phyloP scores from a whole-genome alignment of 2,888 invertebrate genomes.

The Dorcus parallelipipedus region DNA sequence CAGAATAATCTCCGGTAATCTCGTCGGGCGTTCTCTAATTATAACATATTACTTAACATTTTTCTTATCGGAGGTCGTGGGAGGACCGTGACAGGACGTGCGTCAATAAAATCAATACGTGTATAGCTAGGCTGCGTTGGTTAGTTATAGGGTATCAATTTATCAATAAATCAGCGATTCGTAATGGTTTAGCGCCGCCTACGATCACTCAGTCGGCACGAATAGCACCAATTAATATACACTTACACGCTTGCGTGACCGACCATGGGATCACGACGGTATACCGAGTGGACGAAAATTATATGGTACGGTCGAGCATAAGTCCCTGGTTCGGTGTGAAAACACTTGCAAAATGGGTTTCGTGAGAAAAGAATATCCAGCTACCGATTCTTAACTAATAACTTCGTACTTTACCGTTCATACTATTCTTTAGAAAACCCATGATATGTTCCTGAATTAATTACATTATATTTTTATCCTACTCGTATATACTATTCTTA shows the following conservation, averaged over 20 bases:
- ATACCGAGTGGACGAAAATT: background rate
- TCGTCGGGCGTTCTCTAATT: too few relatives aligned
- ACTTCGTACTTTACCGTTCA: too few relatives aligned
- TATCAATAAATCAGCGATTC: conserved; percentile 19
- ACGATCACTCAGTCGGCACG: conserved; percentile 19
- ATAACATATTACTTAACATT: too few relatives aligned
- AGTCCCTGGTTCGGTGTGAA: background rate
- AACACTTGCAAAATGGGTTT: background rate
- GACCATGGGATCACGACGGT: conserved; percentile 9
- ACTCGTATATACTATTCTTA: too few relatives aligned
- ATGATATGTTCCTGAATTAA: too few relatives aligned
- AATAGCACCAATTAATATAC: conserved; percentile 20
- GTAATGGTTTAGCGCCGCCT: conserved; percentile 15
- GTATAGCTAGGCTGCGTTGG: conserved; percentile 2
- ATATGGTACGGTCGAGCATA: background rate
- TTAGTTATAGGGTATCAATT: conserved; percentile 17
- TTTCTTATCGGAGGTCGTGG: too few relatives aligned
- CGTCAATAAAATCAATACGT: conserved; percentile 11
- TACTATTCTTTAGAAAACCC: too few relatives aligned
- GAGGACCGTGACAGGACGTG: background rate
- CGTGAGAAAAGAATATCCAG: too few relatives aligned
- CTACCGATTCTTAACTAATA: too few relatives aligned
- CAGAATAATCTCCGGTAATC: too few relatives aligned
- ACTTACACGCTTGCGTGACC: conserved; percentile 17
- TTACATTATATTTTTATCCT: too few relatives aligned